Conservation (phyloP, 2,113 vertebrate genomes). For the Chiloscyllium plagiosum region DNA sequence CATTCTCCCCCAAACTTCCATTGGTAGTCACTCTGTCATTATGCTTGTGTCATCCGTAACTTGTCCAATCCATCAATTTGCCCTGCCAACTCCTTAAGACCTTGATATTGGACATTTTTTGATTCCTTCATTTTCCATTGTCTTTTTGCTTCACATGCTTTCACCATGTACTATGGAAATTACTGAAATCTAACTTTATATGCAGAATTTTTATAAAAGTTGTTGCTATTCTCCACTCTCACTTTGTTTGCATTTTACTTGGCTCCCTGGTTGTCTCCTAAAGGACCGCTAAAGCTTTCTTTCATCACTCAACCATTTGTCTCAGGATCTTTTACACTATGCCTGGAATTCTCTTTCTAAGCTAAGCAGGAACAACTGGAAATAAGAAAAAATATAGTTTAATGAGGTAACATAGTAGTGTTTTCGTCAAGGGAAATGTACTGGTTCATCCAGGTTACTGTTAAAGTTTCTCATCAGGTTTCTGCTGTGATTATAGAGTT, state of each 20-base stretch:
- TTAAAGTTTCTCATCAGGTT: not conserved
- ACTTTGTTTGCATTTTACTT: not conserved
- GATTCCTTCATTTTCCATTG: not conserved
- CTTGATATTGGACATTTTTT: not conserved
- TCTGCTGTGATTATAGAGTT: not conserved
- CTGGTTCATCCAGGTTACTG: not conserved
- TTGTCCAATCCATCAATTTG: not conserved
- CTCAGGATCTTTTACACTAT: not conserved
- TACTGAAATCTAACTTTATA: not conserved
- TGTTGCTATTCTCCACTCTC: not conserved
- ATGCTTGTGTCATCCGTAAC: not conserved
- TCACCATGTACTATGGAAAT: not conserved
- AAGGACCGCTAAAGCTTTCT: not conserved
- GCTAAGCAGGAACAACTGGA: not conserved
- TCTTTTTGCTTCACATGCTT: not conserved
- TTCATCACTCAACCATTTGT: not conserved
- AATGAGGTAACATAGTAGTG: not conserved
- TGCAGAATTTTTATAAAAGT: not conserved
- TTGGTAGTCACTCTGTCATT: not conserved
- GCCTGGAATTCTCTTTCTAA: not conserved
- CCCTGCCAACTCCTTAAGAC: not conserved
- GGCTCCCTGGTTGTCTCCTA: not conserved
- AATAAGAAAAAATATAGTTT: not conserved
- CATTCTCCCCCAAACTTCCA: not conserved
- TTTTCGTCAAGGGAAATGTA: not conserved